Percentiles rank a stretch among this genome's conserved stretches.
These are phyloP conservation scores for Lutjanus erythropterus DNA, from an alignment of 2,113 vertebrate genomes.

Conservation along the genomic window DNA sequence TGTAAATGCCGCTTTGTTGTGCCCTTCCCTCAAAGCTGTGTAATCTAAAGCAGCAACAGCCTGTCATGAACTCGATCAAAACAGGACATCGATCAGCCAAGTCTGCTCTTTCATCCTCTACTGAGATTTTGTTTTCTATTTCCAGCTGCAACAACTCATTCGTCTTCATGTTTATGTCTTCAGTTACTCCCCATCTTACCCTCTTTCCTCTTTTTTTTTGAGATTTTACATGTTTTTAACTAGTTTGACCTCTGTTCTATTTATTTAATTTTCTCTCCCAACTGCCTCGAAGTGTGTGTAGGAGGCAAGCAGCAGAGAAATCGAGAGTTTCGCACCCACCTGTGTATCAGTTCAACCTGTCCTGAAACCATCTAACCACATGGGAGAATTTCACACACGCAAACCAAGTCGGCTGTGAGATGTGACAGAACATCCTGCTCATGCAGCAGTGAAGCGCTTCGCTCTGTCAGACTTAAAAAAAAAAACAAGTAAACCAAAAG, in stretches of 20 bases:
- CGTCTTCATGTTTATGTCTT: constrained; percentile 1
- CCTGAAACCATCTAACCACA: constrained; percentile 75
- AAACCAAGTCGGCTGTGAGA: constrained; percentile 53
- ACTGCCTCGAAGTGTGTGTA: constrained; percentile 33
- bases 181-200: constrained; percentile 12
- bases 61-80: constrained; percentile 55
- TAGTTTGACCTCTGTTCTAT: constrained; percentile 31
- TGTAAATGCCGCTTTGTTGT: constrained; percentile 66
- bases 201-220: background rate
- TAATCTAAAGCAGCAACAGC: constrained; percentile 49
- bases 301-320: constrained; percentile 53
- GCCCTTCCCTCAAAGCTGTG: constrained; percentile 3
- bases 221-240: background rate
- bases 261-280: constrained; percentile 16
- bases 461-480: constrained; percentile 41
- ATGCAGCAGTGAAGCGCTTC: constrained; percentile 39
- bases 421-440: constrained; percentile 75
- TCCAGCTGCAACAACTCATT: constrained; percentile 5
- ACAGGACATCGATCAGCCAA: constrained; percentile 60
- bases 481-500: constrained; percentile 52
- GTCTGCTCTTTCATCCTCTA: constrained; percentile 39
- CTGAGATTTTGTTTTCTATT: constrained; percentile 39
- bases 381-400: constrained; percentile 59
- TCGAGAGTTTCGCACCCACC: constrained; percentile 62
- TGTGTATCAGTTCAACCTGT: constrained; percentile 64